phyloP scores from a whole-genome alignment of 2,888 invertebrate species.

The Caenorhabditis plicata region DNA sequence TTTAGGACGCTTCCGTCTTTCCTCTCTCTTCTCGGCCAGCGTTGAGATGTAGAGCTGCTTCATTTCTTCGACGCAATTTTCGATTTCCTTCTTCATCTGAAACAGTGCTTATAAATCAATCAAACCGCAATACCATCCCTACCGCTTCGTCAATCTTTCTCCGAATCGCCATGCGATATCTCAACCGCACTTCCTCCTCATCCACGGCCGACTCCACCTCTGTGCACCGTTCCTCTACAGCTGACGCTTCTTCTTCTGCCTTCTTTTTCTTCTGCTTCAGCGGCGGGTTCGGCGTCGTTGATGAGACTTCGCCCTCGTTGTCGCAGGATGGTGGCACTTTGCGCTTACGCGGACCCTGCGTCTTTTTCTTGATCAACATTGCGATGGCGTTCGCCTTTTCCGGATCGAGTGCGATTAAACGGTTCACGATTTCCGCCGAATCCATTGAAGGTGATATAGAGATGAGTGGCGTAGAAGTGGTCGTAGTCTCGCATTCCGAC shows the following conservation, averaged over 20 bases:
- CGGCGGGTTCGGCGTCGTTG: slow-evolving; percentile 15
- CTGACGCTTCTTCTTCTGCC: neutral
- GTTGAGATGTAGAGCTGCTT: slow-evolving; percentile 10
- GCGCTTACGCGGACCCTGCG: slow-evolving; percentile 1
- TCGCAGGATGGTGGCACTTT: neutral
- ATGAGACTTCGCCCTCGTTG: slow-evolving; percentile 14
- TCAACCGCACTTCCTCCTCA: neutral
- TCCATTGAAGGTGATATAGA: slow-evolving; percentile 31
- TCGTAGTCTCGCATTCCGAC: slow-evolving; percentile 30
- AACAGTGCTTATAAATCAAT: neutral
- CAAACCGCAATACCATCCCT: slow-evolving; percentile 4
- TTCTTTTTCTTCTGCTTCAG: slow-evolving; percentile 2
- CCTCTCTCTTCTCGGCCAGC: neutral
- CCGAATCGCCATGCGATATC: slow-evolving; percentile 17
- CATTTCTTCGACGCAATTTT: neutral
- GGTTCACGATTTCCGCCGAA: slow-evolving; percentile 20
- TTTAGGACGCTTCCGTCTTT: slow-evolving; percentile 1
- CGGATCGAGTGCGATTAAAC: slow-evolving; percentile 24
- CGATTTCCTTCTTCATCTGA: slow-evolving; percentile 4
- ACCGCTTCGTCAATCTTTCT: slow-evolving; percentile 14
- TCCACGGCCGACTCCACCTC: neutral
- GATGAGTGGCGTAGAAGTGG: slow-evolving; percentile 11
- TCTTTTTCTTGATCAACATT: slow-evolving; percentile 20
- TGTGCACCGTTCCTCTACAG: slow-evolving; percentile 9
- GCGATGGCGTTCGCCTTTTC: slow-evolving; percentile 25